A percentile compares a stretch with the other conserved stretches of the same genome.
Evolutionary conservation across 2,113 vertebrate genomes (phyloP).

Genomic region (Steatornis caripensis): DNA sequence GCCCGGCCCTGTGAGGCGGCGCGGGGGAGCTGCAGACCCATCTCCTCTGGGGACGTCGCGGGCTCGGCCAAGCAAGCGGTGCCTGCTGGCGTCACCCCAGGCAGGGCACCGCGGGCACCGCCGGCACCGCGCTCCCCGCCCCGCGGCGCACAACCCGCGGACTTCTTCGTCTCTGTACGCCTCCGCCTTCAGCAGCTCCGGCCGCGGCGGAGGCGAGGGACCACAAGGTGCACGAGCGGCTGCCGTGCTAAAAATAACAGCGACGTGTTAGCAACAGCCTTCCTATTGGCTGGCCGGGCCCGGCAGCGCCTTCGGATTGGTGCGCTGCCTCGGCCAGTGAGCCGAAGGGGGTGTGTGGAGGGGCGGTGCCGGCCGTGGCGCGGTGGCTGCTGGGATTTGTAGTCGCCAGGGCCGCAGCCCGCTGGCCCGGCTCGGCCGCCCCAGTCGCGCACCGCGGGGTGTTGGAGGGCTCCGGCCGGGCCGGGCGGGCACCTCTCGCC

Average conservation of each 20-base stretch:
- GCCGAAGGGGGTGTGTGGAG: not conserved
- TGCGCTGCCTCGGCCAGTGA: conserved; percentile 58
- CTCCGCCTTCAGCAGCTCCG: not conserved
- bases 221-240: not conserved
- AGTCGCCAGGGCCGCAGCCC: conserved; percentile 21
- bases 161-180: conserved; percentile 27
- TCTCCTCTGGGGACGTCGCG: not conserved
- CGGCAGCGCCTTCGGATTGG: conserved; percentile 61
- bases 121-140: not conserved
- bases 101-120: too few species aligned
- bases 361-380: not conserved
- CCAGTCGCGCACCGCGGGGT: rapidly evolving
- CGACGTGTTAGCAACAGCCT: conserved; percentile 87
- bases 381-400: conserved; percentile 74
- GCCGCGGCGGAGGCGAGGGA: conserved; percentile 46
- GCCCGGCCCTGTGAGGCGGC: too few species aligned
- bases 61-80: too few species aligned
- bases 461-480: not conserved
- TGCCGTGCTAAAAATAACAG: conserved; percentile 89
- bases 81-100: too few species aligned
- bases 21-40: not conserved
- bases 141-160: not conserved
- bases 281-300: conserved; percentile 74
- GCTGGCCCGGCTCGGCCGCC: rapidly evolving
- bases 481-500: not conserved